phyloP scores from a whole-genome alignment of 2,888 invertebrate genomes.

The Tinea pellionella region DNA sequence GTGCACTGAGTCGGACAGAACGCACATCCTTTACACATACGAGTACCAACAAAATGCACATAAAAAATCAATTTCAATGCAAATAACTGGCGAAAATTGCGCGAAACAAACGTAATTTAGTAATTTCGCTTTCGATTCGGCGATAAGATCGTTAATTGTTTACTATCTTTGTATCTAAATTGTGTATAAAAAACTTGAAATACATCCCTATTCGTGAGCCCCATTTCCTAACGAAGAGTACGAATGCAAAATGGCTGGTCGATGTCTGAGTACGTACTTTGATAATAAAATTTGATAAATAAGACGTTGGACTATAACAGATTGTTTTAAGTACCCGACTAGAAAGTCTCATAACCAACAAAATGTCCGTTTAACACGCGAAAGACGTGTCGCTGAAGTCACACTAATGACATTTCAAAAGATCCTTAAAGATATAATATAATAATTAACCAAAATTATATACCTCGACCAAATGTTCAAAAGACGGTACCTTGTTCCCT shows the following conservation, averaged over 20 bases:
- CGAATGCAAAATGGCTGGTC: slow-evolving; percentile 15
- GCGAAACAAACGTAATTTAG: slow-evolving; percentile 34
- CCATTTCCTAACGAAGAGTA: not conserved
- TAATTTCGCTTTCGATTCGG: slow-evolving; percentile 40
- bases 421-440: slow-evolving; percentile 6
- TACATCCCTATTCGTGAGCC: slow-evolving; percentile 33
- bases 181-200: slow-evolving; percentile 46
- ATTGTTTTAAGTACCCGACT: no score
- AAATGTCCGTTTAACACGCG: slow-evolving; percentile 33
- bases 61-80: slow-evolving; percentile 55
- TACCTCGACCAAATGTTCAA: not conserved
- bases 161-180: slow-evolving; percentile 33
- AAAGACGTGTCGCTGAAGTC: slow-evolving; percentile 18
- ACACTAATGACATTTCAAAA: not conserved
- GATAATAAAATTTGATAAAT: slow-evolving; percentile 30
- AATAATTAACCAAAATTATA: slow-evolving; percentile 8
- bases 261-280: slow-evolving; percentile 19
- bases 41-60: slow-evolving; percentile 15
- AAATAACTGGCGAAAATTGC: slow-evolving; percentile 50
- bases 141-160: slow-evolving; percentile 49
- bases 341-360: slow-evolving; percentile 23
- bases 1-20: slow-evolving; percentile 32
- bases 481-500: not conserved
- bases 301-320: slow-evolving; percentile 20
- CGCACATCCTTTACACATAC: slow-evolving; percentile 35